Conservation (phyloP, 2,797 vertebrate genomes). For the Cercopithecus neglectus region DNA sequence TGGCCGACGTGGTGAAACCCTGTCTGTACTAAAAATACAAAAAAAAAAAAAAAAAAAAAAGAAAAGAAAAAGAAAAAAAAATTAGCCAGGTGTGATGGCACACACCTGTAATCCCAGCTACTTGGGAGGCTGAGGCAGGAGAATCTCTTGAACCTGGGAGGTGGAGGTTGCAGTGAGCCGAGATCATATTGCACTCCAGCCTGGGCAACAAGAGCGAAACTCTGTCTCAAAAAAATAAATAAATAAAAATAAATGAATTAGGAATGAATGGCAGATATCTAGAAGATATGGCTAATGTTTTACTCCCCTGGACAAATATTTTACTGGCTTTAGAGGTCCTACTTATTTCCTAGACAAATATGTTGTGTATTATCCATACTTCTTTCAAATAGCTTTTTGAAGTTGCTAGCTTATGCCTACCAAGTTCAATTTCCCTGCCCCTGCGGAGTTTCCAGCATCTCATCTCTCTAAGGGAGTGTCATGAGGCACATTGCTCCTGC, state of each 20-base stretch:
- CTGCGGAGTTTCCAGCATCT: background rate
- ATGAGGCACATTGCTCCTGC: background rate
- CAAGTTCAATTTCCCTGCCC: background rate
- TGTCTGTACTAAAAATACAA: background rate
- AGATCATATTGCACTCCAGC: background rate
- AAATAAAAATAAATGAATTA: background rate
- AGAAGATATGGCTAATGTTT: background rate
- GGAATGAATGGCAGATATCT: background rate
- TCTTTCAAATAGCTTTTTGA: constrained; percentile 46
- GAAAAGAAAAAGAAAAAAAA: background rate
- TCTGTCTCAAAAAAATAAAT: background rate
- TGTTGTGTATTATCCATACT: background rate
- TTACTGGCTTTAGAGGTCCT: background rate
- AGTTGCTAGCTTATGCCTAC: background rate
- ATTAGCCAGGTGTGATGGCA: background rate
- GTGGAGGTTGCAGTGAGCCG: background rate
- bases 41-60: background rate
- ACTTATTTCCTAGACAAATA: background rate
- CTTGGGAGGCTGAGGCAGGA: background rate
- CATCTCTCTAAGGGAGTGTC: constrained; percentile 13
- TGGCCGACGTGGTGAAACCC: background rate
- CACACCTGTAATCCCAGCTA: background rate
- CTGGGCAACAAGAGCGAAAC: background rate
- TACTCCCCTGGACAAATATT: background rate
- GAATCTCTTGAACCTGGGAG: background rate